Evolutionary conservation across 2,113 vertebrate genomes (phyloP).

Genomic region (Arenaria interpres): DNA sequence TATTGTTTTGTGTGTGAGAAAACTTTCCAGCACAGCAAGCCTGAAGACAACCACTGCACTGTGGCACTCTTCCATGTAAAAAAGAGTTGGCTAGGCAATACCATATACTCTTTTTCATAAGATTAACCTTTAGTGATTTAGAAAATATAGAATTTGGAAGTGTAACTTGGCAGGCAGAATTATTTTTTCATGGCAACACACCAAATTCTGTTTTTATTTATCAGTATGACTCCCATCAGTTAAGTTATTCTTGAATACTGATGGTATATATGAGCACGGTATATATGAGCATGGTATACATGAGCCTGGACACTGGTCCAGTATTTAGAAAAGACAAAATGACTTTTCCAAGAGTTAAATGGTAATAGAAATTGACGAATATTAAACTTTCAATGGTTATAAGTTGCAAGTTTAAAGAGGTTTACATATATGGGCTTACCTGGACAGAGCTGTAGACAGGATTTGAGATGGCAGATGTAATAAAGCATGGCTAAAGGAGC

Average conservation of each 20-base stretch:
- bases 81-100: neutral
- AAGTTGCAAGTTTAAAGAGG: neutral
- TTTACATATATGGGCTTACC: neutral
- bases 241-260: neutral
- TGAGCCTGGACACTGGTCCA: neutral
- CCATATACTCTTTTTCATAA: neutral
- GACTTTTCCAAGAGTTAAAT: neutral
- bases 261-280: neutral
- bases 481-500: neutral
- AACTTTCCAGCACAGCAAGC: neutral
- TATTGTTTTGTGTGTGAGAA: neutral
- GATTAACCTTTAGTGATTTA: neutral
- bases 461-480: neutral
- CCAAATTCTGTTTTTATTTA: neutral
- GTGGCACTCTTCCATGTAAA: neutral
- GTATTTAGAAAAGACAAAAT: neutral
- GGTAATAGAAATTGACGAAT: neutral
- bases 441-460: neutral
- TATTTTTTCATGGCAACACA: neutral
- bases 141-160: neutral
- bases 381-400: neutral
- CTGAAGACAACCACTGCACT: neutral
- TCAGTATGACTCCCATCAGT: neutral
- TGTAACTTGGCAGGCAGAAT: neutral
- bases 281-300: too few relatives aligned